Evolutionary conservation across 2,888 invertebrate genomes (phyloP), one percentile per base, ranked within the genome.

Genomic region (Pseudococcus jackbeardsleyi): DNA sequence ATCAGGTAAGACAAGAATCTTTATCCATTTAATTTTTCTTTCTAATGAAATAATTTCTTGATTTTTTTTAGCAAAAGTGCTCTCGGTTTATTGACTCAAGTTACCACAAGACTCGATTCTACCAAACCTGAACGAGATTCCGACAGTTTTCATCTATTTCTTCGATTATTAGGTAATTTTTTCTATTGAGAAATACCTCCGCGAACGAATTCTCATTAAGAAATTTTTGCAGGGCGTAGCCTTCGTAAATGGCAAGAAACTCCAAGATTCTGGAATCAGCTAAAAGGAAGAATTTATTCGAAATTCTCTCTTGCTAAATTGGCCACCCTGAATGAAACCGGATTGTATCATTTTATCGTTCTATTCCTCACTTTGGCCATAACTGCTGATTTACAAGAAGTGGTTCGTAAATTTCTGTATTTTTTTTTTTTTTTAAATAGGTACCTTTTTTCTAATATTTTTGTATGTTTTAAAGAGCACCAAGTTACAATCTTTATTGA

Each of bases 271-370:
- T 92, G 92, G 92, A 92, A 92, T 89, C 92, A 93, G 90, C 91
- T 94, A 15, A 91, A 93, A 89, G 93, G 94, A 0, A 92, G 94
- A 88, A 92, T 94, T 89, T 94, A 93, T 89, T 93, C 93, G 0
- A 94, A 94, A 90, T 93, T 94, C 89, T 93, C 93, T 17, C 91
- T 92, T n/a, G 92, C 92, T 85, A 94, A 94, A 91, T 91, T 94
- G 86, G 90, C 92, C 88, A 92, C 93, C 9, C 91, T 94, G 15
- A 93, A 92, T 39, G 93, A 93, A 90, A 91, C 91, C 42, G 94
- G 94, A 1, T 91, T 94, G 50, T 93, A 93, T 90, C 93, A 94
- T 91, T 92, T 94, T 77, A 91, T 93, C 17, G 91, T 92, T 7
- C 90, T 93, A 82, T 92, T 92, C 89, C 89, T 93, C 15, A 92